Evolutionary conservation across 2,888 invertebrate species (phyloP).

Genomic region (Rhagonycha lutea): DNA sequence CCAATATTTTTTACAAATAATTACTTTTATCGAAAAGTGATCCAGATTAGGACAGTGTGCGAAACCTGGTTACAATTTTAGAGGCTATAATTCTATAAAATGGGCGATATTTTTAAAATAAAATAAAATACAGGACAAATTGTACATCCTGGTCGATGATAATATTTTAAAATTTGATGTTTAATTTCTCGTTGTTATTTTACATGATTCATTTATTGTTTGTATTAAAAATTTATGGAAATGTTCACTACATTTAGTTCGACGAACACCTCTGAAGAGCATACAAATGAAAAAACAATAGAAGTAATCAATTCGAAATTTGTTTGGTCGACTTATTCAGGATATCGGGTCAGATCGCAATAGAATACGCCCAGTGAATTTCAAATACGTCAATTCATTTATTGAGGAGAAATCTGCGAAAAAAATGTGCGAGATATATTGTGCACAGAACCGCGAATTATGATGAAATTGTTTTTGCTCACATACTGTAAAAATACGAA

Average conservation of each 20-base stretch:
- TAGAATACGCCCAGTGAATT: constrained; percentile 29
- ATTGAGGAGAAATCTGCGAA: constrained; percentile 25
- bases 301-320: constrained; percentile 30
- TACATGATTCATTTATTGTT: neutral
- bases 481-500: neutral
- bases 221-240: neutral
- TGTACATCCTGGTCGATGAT: neutral
- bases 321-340: constrained; percentile 32
- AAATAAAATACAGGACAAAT: neutral
- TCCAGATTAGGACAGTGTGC: neutral
- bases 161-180: neutral
- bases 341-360: constrained; percentile 31
- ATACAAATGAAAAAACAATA: constrained; percentile 29
- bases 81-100: neutral
- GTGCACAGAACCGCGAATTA: constrained; percentile 27
- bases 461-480: constrained; percentile 12
- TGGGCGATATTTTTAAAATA: neutral
- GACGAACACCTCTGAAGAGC: constrained; percentile 18
- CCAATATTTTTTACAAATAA: neutral
- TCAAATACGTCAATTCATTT: constrained; percentile 29
- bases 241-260: constrained; percentile 13
- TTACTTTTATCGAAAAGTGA: neutral
- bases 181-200: neutral
- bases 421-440: constrained; percentile 25
- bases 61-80: neutral